Evolutionary conservation across 2,888 invertebrate species (phyloP).

Genomic region (Autographa gamma): DNA sequence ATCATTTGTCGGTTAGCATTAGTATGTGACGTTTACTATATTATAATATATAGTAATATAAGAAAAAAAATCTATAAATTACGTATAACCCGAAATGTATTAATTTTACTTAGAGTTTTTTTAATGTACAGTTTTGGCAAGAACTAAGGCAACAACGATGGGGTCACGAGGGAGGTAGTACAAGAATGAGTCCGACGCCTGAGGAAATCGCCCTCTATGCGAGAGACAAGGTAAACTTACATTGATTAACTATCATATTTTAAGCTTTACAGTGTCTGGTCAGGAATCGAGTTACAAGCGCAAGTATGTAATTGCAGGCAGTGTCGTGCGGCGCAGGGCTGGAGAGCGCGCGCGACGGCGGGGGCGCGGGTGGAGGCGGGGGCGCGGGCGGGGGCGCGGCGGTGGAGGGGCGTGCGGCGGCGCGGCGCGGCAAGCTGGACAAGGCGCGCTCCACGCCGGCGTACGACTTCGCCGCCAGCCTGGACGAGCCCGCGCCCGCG

Average conservation of each 20-base stretch:
- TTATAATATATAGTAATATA: no score
- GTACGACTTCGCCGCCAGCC: slow-evolving; percentile 89
- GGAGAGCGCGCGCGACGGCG: slow-evolving; percentile 91
- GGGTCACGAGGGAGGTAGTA: slow-evolving; percentile 68
- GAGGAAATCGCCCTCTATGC: slow-evolving; percentile 89
- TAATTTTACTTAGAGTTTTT: neutral
- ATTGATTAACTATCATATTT: neutral
- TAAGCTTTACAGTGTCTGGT: no score
- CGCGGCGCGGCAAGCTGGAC: slow-evolving; percentile 88
- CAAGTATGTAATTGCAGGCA: slow-evolving; percentile 77
- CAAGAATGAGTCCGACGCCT: slow-evolving; percentile 73
- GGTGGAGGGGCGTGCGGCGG: slow-evolving; percentile 49
- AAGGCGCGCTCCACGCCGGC: slow-evolving; percentile 95
- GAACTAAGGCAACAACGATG: slow-evolving; percentile 89
- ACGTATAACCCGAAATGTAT: no score
- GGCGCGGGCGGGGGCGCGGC: slow-evolving; percentile 44
- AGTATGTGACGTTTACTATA: no score
- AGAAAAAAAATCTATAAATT: no score
- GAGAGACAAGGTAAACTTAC: slow-evolving; percentile 89
- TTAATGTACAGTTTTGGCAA: slow-evolving; percentile 90
- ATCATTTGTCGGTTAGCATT: no score
- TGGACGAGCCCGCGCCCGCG: slow-evolving; percentile 58
- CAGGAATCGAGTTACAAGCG: neutral
- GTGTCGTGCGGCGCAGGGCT: slow-evolving; percentile 93
- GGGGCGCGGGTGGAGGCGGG: slow-evolving; percentile 35